Evolutionary conservation across 37 sponge, comb jelly and placozoan genomes (phyloP).

Genomic region (Mnemiopsis leidyi): DNA sequence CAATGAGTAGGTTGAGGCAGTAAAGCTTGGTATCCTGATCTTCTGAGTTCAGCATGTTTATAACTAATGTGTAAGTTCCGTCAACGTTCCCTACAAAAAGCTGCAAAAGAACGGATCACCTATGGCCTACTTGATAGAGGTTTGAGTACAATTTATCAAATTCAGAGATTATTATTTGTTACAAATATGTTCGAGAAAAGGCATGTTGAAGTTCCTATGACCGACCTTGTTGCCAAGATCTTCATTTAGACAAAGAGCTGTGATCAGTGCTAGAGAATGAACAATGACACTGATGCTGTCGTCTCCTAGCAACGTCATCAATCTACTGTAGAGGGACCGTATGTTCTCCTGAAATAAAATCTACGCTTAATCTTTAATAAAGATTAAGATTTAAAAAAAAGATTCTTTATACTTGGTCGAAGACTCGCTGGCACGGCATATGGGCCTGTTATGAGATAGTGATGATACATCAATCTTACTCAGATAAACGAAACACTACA

Average conservation of each 20-base stretch:
- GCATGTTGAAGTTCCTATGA: too few species aligned
- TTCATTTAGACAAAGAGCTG: conserved; percentile 4
- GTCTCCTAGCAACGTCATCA: background rate
- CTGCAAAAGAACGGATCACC: conserved; percentile 40
- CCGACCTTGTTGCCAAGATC: background rate
- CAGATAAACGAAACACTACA: too few species aligned
- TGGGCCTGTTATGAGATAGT: too few species aligned
- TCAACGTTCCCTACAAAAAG: background rate
- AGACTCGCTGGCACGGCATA: too few species aligned
- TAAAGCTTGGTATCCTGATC: conserved; percentile 15
- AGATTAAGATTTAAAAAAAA: too few species aligned
- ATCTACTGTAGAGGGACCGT: background rate
- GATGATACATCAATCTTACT: too few species aligned
- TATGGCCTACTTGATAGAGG: too few species aligned
- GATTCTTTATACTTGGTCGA: too few species aligned
- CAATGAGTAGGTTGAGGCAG: conserved; percentile 57
- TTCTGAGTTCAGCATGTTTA: background rate
- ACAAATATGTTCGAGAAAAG: too few species aligned
- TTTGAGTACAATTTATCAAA: too few species aligned
- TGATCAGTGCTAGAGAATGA: background rate
- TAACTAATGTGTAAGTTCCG: conserved; percentile 3
- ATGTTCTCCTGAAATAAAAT: conserved; percentile 58
- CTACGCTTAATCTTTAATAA: too few species aligned
- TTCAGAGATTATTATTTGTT: too few species aligned
- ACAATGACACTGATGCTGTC: background rate